phyloP scores from a whole-genome alignment of 2,888 invertebrate species.

The Baccha elongata region DNA sequence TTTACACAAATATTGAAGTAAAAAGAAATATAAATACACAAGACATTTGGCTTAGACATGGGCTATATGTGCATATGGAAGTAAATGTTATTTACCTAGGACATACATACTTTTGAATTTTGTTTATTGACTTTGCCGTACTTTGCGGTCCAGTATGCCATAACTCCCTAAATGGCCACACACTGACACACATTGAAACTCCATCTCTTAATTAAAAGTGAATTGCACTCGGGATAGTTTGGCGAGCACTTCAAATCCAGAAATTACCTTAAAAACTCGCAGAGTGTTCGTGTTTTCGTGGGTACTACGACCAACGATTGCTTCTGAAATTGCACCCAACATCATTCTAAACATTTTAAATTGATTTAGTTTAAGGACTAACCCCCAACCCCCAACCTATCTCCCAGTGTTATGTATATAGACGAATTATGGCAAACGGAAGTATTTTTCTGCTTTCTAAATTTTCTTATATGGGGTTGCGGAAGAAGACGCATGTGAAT shows the following conservation, averaged over 20 bases:
- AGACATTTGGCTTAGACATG: neutral
- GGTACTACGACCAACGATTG: neutral
- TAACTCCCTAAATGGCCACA: constrained; percentile 27
- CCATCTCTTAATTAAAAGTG: constrained; percentile 71
- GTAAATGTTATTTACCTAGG: constrained; percentile 9
- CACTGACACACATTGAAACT: constrained; percentile 50
- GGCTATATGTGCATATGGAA: neutral
- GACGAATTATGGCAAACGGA: constrained; percentile 27
- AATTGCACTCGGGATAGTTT: constrained; percentile 63
- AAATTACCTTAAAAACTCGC: constrained; percentile 43
- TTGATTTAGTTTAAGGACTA: constrained; percentile 33
- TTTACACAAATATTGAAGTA: neutral
- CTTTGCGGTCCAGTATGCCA: constrained; percentile 51
- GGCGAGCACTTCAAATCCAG: constrained; percentile 59
- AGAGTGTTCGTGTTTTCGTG: neutral
- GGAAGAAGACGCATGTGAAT: constrained; percentile 14
- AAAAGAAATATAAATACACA: neutral
- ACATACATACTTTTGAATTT: constrained; percentile 57
- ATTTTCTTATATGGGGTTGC: neutral
- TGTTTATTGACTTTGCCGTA: constrained; percentile 64
- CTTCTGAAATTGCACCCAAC: constrained; percentile 29
- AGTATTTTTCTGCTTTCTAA: constrained; percentile 38
- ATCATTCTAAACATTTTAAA: constrained; percentile 18
- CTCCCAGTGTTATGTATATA: neutral
- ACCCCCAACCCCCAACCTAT: neutral